Evolutionary conservation across 1,140 invertebrate genomes (phyloP), one percentile per base, ranked within the genome.

Genomic region (Diuraphis noxia): DNA sequence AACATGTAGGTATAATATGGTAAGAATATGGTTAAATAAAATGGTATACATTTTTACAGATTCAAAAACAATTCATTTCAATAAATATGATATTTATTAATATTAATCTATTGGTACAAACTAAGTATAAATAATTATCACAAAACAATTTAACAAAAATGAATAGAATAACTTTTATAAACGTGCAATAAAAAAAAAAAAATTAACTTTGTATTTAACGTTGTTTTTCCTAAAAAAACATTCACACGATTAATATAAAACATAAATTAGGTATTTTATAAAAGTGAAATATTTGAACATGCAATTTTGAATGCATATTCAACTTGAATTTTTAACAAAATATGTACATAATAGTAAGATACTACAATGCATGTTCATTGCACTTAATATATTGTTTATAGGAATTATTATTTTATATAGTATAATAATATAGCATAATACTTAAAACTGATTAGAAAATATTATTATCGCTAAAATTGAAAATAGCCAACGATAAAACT

Each of bases 381-480:
- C 7, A 49, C 19, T 21, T 49, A n/a, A n/a, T n/a, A 21, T 49
- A 23, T 49, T 49, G 46, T 21, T 23, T 7, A 49, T 49, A 49
- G 0, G 19, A 2, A 21, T 5, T 21, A 49, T 49, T n/a, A 72
- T 63, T 13, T 63, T 13, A n/a, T 63, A 30, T 10, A 63, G 25
- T 56, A 56, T 56, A 56, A 72, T n/a, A 72, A 84, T 84, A 84
- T 30, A 84, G 56, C 30, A 30, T 36, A 87, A 87, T 87, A 23
- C 21, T 34, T 25, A 23, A 87, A 34, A 30, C 34, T 38, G 85
- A 87, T 87, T 87, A 87, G 21, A 46, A 19, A 87, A 40, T 87
- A 19, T 38, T 23, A 30, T 87, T 56, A 87, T 87, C 85, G 34
- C 46, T 85, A 5, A 87, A 87, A 87, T 87, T 38, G 52, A 87